A percentile compares a stretch with the other conserved stretches of the same genome.
Evolutionary conservation across 1,140 invertebrate species (phyloP).

Genomic region (Neoseiulus cucumeris): DNA sequence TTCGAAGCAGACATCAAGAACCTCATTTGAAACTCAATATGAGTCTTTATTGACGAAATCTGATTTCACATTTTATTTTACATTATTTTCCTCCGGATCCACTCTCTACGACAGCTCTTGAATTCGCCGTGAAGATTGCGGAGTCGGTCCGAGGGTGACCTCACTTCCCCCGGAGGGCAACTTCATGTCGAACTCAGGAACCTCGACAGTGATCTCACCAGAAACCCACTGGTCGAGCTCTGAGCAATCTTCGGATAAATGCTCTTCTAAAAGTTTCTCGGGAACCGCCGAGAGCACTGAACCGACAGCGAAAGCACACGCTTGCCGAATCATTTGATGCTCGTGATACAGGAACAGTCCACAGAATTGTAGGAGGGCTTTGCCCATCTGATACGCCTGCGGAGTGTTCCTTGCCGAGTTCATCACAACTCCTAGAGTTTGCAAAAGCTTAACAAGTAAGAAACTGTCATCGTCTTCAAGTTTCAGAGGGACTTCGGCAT

Average conservation of each 20-base stretch:
- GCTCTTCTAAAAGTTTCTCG: not conserved
- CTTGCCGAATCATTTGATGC: not conserved
- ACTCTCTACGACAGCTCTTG: not conserved
- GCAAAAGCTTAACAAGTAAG: not conserved
- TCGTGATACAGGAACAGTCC: not conserved
- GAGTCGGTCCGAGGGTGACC: not conserved
- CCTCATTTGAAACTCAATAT: too few species aligned
- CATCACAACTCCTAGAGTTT: slow-evolving; percentile 3
- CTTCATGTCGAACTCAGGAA: not conserved
- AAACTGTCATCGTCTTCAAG: not conserved
- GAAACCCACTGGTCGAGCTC: too few species aligned
- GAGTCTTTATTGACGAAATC: too few species aligned
- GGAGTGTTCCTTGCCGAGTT: not conserved
- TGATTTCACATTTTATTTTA: too few species aligned
- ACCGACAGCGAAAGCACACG: not conserved
- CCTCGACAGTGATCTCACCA: not conserved
- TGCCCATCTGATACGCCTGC: slow-evolving; percentile 1
- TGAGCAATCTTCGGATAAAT: too few species aligned
- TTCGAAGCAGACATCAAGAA: too few species aligned
- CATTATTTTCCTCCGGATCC: too few species aligned
- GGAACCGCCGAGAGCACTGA: not conserved
- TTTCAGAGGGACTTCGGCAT: not conserved
- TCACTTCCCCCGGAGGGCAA: not conserved
- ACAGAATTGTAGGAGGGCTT: not conserved
- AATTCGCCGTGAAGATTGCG: not conserved